Conservation (phyloP, 1,140 invertebrate species). For the Charaxes varanes region DNA sequence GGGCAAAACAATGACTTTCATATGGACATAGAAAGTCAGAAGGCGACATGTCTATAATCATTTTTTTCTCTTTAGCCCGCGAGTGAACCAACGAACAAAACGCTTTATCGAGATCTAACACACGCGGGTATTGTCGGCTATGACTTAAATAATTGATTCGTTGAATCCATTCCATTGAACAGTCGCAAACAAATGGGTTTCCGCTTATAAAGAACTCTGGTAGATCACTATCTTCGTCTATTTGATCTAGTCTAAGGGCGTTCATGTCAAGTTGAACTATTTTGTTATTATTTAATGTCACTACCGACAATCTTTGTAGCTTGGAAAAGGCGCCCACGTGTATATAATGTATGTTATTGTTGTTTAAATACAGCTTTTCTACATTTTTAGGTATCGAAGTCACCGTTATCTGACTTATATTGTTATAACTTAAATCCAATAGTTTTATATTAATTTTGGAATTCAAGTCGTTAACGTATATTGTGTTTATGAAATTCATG, state of each 20-base stretch:
- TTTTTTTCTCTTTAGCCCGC: conserved; percentile 80
- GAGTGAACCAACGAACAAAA: conserved; percentile 88
- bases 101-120: conserved; percentile 89
- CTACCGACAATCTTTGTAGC: conserved; percentile 80
- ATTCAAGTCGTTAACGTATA: conserved; percentile 54
- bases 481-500: conserved; percentile 77
- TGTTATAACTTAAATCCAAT: conserved; percentile 85
- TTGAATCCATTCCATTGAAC: conserved; percentile 90
- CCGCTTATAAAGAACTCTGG: conserved; percentile 87
- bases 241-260: conserved; percentile 79
- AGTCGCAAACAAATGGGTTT: conserved; percentile 89
- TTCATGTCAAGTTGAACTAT: conserved; percentile 83
- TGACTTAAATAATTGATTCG: conserved; percentile 83
- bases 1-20: conserved; percentile 90
- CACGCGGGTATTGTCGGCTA: conserved; percentile 84
- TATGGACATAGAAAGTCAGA: conserved; percentile 91
- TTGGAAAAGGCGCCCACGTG: conserved; percentile 83
- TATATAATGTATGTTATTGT: conserved; percentile 83
- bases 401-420: conserved; percentile 79
- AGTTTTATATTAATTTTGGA: conserved; percentile 79
- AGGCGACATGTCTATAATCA: conserved; percentile 84
- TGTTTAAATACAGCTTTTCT: conserved; percentile 83
- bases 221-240: conserved; percentile 78
- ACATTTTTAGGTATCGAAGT: conserved; percentile 82
- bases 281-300: conserved; percentile 85